Conservation (phyloP, 1,140 invertebrate species). For the Oscheius sp. region DNA sequence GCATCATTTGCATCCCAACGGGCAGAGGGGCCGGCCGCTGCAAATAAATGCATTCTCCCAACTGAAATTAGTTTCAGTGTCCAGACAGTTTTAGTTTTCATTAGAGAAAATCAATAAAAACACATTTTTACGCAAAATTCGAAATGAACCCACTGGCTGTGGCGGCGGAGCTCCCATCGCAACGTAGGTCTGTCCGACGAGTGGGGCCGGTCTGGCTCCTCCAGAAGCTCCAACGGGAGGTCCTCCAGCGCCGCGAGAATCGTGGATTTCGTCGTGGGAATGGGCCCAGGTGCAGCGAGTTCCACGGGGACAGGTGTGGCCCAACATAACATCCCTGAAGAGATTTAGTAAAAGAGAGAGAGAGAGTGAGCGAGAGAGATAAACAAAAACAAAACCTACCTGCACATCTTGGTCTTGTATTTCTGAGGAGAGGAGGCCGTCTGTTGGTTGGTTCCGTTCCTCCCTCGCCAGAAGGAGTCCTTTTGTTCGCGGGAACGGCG, state of each 20-base stretch:
- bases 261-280: constrained; percentile 76
- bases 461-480: not conserved
- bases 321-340: constrained; percentile 72
- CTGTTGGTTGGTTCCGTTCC: not conserved
- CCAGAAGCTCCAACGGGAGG: too few relatives aligned
- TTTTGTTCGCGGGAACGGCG: constrained; percentile 10
- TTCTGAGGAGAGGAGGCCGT: constrained; percentile 55
- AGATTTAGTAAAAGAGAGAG: too few relatives aligned
- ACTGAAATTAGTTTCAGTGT: too few relatives aligned
- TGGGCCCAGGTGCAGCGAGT: constrained; percentile 85
- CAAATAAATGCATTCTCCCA: too few relatives aligned
- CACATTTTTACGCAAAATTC: too few relatives aligned
- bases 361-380: too few relatives aligned
- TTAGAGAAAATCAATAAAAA: too few relatives aligned
- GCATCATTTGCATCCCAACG: too few relatives aligned
- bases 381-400: not conserved
- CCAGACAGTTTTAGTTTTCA: too few relatives aligned
- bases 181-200: not conserved
- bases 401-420: constrained; percentile 86
- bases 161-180: not conserved
- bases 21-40: too few relatives aligned
- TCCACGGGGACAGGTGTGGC: constrained; percentile 78
- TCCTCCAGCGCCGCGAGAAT: not conserved
- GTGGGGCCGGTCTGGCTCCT: too few relatives aligned
- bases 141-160: too few relatives aligned